These are phyloP conservation scores for Mesorhabditis belari DNA, from an alignment of 2,888 invertebrate species.

Conservation along the genomic window DNA sequence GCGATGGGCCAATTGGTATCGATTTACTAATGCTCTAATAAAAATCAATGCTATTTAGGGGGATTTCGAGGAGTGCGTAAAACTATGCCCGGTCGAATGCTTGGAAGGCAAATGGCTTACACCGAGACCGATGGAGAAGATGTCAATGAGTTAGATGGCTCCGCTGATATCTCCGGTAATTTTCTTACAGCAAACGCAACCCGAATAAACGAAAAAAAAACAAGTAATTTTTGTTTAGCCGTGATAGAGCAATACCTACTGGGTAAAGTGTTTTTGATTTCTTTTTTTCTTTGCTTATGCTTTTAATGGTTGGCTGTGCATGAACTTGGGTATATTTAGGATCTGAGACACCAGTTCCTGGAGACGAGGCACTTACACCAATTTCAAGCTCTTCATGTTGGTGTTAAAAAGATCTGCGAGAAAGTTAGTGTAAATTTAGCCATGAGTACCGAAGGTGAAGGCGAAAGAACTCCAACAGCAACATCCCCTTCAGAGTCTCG, in stretches of 20 bases:
- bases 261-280: neutral
- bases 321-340: too few species aligned
- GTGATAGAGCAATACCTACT: too few species aligned
- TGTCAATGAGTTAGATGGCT: slow-evolving; percentile 8
- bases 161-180: neutral
- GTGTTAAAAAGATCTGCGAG: too few species aligned
- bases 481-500: slow-evolving; percentile 3
- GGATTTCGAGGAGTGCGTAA: slow-evolving; percentile 3
- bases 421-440: neutral
- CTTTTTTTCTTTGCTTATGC: too few species aligned
- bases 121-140: slow-evolving; percentile 17
- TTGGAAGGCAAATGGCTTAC: slow-evolving; percentile 27
- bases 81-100: slow-evolving; percentile 15
- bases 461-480: slow-evolving; percentile 1
- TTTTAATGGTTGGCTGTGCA: too few species aligned
- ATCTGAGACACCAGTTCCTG: too few species aligned
- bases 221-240: too few species aligned
- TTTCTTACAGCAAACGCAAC: neutral
- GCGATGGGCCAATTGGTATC: slow-evolving; percentile 11
- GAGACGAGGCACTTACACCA: too few species aligned
- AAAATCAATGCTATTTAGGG: neutral
- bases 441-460: slow-evolving; percentile 6
- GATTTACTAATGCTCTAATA: neutral
- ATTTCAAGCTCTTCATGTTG: too few species aligned
- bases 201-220: neutral